Evolutionary conservation across 2,113 vertebrate species (phyloP).

Genomic region (Anhinga rufa): DNA sequence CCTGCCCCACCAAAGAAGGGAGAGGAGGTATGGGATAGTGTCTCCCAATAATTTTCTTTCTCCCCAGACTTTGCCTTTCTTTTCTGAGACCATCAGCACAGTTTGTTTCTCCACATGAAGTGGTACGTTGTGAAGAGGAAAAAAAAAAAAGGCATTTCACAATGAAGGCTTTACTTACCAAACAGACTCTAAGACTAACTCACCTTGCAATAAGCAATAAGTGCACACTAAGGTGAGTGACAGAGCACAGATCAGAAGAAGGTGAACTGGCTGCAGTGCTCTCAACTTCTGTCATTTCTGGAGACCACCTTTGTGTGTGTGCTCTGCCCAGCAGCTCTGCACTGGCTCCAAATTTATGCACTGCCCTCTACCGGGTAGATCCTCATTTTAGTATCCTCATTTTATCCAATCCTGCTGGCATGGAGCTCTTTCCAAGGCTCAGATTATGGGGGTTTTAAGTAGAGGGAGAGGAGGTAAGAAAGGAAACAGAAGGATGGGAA

Average conservation of each 20-base stretch:
- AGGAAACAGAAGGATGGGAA: background rate
- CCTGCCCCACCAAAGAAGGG: background rate
- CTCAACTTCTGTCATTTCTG: background rate
- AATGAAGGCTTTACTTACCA: background rate
- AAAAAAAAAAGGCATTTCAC: background rate
- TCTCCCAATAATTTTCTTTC: background rate
- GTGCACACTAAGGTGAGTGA: background rate
- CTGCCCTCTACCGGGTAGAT: background rate
- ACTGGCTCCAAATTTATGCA: background rate
- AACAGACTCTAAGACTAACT: background rate
- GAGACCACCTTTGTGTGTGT: too few species aligned
- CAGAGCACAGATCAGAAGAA: background rate
- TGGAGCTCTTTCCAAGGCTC: background rate
- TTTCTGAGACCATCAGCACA: background rate
- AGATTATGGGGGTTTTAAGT: background rate
- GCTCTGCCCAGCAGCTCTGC: background rate
- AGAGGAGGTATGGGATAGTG: background rate
- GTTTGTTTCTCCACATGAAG: background rate
- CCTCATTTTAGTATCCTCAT: background rate
- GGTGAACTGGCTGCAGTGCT: background rate
- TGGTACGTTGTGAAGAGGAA: background rate
- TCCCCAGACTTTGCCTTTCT: background rate
- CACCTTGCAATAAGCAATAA: background rate
- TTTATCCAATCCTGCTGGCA: fast-evolving
- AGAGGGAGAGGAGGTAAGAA: background rate